Evolutionary conservation across 2,797 vertebrate species (phyloP).

Genomic region (Urocyon cinereoargenteus): DNA sequence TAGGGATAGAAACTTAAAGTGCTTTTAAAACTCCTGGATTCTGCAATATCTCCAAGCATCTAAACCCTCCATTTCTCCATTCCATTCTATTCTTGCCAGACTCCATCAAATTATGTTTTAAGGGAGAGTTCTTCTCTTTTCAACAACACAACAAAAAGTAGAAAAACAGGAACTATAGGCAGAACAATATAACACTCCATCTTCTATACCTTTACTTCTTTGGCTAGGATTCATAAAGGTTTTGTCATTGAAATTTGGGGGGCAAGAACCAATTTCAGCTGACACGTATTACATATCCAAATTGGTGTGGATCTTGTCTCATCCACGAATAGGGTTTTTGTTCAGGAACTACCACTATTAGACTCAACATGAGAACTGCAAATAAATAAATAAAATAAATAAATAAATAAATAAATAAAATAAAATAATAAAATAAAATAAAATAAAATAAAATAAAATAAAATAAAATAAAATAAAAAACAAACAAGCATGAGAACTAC

Average conservation of each 20-base stretch:
- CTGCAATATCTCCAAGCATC: constrained; percentile 76
- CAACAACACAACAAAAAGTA: neutral
- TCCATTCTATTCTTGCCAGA: constrained; percentile 37
- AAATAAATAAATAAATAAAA: too few species aligned
- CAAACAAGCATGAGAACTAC: too few species aligned
- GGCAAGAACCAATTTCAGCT: neutral
- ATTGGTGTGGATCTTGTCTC: neutral
- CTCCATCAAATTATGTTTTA: constrained; percentile 67
- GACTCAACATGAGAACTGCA: neutral
- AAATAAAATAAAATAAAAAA: too few species aligned
- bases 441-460: too few species aligned
- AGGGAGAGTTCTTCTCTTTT: constrained; percentile 75
- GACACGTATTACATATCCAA: neutral
- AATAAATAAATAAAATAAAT: too few species aligned
- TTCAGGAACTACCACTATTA: neutral
- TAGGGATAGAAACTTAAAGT: constrained; percentile 59
- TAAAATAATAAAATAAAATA: too few species aligned
- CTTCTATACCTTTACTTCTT: neutral
- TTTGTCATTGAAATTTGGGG: neutral
- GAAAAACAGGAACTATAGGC: neutral
- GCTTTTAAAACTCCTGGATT: constrained; percentile 72
- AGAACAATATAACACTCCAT: neutral
- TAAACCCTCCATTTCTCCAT: constrained; percentile 71
- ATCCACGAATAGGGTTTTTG: neutral
- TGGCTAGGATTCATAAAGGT: neutral